Base-by-base conservation (phyloP, 2,888 invertebrate genomes). In the Harpalus rubripes region DNA sequence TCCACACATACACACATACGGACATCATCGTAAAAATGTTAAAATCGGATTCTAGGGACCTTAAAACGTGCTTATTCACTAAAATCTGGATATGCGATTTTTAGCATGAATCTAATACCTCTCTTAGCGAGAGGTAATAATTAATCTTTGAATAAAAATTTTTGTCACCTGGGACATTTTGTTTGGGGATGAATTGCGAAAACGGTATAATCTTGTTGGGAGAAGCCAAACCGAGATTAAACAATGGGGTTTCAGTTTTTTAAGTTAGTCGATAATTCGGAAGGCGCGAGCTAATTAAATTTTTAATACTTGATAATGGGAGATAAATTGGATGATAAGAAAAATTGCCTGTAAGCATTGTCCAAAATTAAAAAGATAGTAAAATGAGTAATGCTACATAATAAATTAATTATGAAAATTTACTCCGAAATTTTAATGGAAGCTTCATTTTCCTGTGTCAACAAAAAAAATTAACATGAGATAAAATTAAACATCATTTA, bases 231-330 rank as follows among this genome's bases (percentile, higher is more conserved):
- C 72, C 16, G 72, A 74, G 72, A 74, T 74, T 74, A 74, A 41
- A 72, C 39, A 72, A 74, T 74, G 72, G 44, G 72, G 72, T 74
- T 74, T 74, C 72, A 74, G 44, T 44, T 74, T 74, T 68, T 74
- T 74, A 74, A 52, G 72, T 44, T 74, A 74, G 72, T 68, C 68
- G 39, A 68, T 68, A 68, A 68, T 39, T 15, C 26, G n/a, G 68
- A 39, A 68, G 32, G 68, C 15, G 39, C 32, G n/a, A 68, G 39
- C 32, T 74, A 74, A 74, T 74, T 74, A 74, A 74, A 74, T 74
- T 74, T 74, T 44, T 16, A 74, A 74, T 52, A 26, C 72, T 41
- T 44, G 44, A 74, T 74, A 74, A 44, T 74, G 41, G 7, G 3
- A 44, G 72, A 74, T 74, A 44, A 74, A 74, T 74, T 74, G 18